Conservation (phyloP, 2,888 invertebrate species). For the Lycophotia porphyrea region DNA sequence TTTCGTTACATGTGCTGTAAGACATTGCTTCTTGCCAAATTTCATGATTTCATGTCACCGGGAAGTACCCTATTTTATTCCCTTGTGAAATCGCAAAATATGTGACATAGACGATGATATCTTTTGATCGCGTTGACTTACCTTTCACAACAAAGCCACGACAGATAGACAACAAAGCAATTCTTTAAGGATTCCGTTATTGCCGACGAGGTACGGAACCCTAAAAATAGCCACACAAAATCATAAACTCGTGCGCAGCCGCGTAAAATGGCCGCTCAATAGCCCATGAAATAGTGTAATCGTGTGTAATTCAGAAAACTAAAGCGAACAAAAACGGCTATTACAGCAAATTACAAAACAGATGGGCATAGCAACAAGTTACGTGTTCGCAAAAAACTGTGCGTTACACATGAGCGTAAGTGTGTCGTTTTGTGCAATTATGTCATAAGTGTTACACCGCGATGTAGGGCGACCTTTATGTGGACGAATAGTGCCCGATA, state of each 20-base stretch:
- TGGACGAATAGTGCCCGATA: conserved; percentile 14
- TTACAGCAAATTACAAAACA: conserved; percentile 55
- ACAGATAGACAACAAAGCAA: too few species aligned
- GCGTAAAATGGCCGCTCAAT: conserved; percentile 26
- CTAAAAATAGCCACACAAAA: neutral
- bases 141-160: too few species aligned
- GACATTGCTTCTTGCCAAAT: too few species aligned
- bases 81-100: too few species aligned
- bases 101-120: too few species aligned
- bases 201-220: too few species aligned
- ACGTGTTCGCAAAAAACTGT: conserved; percentile 54
- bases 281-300: conserved; percentile 33
- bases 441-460: conserved; percentile 58
- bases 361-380: conserved; percentile 57
- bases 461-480: conserved; percentile 60
- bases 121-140: too few species aligned
- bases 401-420: conserved; percentile 58
- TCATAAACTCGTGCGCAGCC: neutral
- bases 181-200: too few species aligned
- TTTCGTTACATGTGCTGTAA: too few species aligned
- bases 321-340: conserved; percentile 34
- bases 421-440: conserved; percentile 59
- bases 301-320: conserved; percentile 26
- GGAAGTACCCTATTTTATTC: too few species aligned
- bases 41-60: too few species aligned